Percentiles rank a stretch among this genome's conserved stretches.
phyloP scores from a whole-genome alignment of 2,888 invertebrate species.

The Trachelus iudaicus region DNA sequence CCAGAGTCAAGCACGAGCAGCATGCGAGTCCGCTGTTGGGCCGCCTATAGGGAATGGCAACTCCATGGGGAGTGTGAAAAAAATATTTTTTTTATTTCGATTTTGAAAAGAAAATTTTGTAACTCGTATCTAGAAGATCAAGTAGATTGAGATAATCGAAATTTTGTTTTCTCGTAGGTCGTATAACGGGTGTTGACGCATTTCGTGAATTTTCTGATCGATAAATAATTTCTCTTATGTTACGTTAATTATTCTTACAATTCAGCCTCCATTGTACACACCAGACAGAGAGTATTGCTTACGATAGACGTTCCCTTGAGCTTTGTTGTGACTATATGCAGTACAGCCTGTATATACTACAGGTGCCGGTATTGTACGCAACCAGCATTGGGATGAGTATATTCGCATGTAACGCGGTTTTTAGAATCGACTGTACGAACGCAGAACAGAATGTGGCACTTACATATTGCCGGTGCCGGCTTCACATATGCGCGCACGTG shows the following conservation, averaged over 20 bases:
- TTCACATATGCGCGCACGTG: slow-evolving; percentile 56
- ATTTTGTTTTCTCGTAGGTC: too few relatives aligned
- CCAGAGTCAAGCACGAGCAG: not conserved
- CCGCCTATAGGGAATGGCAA: not conserved
- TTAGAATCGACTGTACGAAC: slow-evolving; percentile 52
- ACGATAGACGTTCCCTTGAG: not conserved
- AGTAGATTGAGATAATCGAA: not conserved
- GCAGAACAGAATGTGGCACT: slow-evolving; percentile 57
- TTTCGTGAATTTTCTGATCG: not conserved
- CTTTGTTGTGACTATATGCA: not conserved
- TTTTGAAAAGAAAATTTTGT: not conserved
- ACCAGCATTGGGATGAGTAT: not conserved
- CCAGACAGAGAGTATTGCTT: not conserved
- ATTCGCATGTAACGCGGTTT: slow-evolving; percentile 26
- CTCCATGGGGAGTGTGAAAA: not conserved
- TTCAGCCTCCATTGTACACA: not conserved
- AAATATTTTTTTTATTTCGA: not conserved
- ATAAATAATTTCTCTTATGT: not conserved
- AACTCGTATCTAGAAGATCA: not conserved
- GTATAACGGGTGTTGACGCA: not conserved
- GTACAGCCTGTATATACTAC: not conserved
- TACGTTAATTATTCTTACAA: not conserved
- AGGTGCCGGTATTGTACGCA: not conserved
- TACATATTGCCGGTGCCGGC: slow-evolving; percentile 55
- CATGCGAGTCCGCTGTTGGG: not conserved